Percentiles rank a stretch among this genome's conserved stretches.
Conservation (phyloP, 2,888 invertebrate genomes). For the Phyto melanocephala region DNA sequence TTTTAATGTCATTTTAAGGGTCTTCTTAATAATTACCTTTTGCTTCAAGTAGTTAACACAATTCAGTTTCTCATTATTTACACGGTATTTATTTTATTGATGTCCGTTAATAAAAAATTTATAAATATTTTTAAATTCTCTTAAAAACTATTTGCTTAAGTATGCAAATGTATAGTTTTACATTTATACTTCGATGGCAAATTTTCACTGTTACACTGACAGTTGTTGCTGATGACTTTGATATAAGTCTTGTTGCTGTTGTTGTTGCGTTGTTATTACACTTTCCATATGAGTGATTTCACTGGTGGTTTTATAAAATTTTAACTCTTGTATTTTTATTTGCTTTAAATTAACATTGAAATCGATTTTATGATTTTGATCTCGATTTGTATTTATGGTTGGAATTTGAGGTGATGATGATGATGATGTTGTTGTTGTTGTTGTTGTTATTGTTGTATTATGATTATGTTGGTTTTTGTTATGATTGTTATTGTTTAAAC, state of each 20-base stretch:
- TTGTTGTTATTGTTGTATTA: neutral
- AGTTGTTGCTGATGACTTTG: neutral
- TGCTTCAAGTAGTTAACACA: too few species aligned
- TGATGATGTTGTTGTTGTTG: neutral
- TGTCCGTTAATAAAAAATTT: neutral
- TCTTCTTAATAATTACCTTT: too few species aligned
- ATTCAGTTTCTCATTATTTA: too few species aligned
- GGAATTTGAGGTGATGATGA: neutral
- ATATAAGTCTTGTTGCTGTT: neutral
- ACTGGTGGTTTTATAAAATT: constrained; percentile 6
- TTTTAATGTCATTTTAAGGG: too few species aligned
- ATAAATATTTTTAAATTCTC: neutral
- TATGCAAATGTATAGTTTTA: constrained; percentile 45
- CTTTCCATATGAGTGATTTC: constrained; percentile 19
- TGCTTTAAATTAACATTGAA: constrained; percentile 32
- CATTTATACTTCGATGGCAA: constrained; percentile 43
- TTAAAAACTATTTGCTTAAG: neutral
- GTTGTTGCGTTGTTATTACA: constrained; percentile 9
- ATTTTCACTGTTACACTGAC: constrained; percentile 14
- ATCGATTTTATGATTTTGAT: constrained; percentile 35
- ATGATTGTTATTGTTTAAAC: constrained; percentile 15
- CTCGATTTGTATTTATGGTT: constrained; percentile 6
- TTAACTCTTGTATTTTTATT: constrained; percentile 15
- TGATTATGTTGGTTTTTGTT: neutral
- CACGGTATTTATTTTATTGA: too few species aligned